Conservation (phyloP, 35 echinoderm and acorn worm genomes). For the Hemicentrotus pulcherrimus region DNA sequence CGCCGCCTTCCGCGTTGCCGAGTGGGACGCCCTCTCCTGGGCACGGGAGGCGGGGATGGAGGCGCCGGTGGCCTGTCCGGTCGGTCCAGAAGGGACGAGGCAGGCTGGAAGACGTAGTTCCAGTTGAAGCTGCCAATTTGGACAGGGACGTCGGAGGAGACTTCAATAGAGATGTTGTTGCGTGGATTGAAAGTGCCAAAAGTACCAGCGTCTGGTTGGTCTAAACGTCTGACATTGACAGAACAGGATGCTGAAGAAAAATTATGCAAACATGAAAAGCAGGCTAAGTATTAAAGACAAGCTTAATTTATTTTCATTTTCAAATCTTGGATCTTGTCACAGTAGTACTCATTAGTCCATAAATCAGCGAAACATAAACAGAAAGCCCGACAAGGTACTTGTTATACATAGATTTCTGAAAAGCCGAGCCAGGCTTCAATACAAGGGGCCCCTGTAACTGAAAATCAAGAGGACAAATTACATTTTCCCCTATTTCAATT, state of each 20-base stretch:
- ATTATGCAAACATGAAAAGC: neutral
- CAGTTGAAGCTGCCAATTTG: constrained; percentile 37
- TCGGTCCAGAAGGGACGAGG: neutral
- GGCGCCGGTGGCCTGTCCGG: neutral
- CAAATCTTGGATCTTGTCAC: too few species aligned
- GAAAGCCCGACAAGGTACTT: too few species aligned
- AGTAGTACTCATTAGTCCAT: too few species aligned
- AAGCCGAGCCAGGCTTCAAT: too few species aligned
- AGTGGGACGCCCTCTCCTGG: neutral
- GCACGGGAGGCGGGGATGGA: neutral
- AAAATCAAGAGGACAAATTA: too few species aligned
- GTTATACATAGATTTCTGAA: too few species aligned
- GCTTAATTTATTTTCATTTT: too few species aligned
- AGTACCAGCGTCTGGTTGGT: neutral
- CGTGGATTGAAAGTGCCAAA: neutral
- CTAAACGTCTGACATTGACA: too few species aligned
- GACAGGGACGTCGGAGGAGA: neutral
- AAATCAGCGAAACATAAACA: too few species aligned
- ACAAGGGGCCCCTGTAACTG: too few species aligned
- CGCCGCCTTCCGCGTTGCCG: neutral
- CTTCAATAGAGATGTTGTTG: neutral
- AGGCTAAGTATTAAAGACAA: too few species aligned
- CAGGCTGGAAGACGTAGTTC: neutral
- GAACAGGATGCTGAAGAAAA: neutral
- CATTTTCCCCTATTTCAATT: too few species aligned